phyloP scores from a whole-genome alignment of 2,113 vertebrate genomes.

The Nipponia nippon region DNA sequence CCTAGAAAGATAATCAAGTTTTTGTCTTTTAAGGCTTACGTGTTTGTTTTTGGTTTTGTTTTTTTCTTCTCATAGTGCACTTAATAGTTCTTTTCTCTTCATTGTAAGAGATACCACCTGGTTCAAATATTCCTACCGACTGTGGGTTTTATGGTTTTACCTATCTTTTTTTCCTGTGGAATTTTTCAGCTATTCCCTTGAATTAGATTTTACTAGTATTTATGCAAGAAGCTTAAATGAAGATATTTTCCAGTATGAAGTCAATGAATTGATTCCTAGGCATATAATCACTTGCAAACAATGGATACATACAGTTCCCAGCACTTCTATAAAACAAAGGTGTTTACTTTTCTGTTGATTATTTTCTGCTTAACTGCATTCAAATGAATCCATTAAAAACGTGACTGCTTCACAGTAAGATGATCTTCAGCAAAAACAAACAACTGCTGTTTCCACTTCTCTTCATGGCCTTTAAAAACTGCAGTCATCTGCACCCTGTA shows the following conservation, averaged over 20 bases:
- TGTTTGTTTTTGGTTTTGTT: too few species aligned
- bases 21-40: neutral
- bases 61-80: neutral
- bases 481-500: neutral
- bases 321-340: slow-evolving; percentile 65
- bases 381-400: slow-evolving; percentile 67
- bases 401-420: slow-evolving; percentile 56
- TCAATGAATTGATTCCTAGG: slow-evolving; percentile 49
- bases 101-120: neutral
- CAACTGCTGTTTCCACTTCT: slow-evolving; percentile 58
- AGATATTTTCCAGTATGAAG: slow-evolving; percentile 42
- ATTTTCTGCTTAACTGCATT: slow-evolving; percentile 65
- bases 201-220: neutral
- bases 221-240: slow-evolving; percentile 33
- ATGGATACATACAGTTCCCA: slow-evolving; percentile 57
- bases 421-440: slow-evolving; percentile 60
- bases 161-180: neutral
- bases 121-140: neutral
- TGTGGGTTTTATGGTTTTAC: neutral
- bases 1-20: neutral
- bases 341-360: slow-evolving; percentile 69
- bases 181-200: neutral
- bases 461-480: slow-evolving; percentile 39
- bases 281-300: slow-evolving; percentile 51
- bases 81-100: neutral